phyloP scores from a whole-genome alignment of 2,797 vertebrate genomes.

The Jordanella pulchra region DNA sequence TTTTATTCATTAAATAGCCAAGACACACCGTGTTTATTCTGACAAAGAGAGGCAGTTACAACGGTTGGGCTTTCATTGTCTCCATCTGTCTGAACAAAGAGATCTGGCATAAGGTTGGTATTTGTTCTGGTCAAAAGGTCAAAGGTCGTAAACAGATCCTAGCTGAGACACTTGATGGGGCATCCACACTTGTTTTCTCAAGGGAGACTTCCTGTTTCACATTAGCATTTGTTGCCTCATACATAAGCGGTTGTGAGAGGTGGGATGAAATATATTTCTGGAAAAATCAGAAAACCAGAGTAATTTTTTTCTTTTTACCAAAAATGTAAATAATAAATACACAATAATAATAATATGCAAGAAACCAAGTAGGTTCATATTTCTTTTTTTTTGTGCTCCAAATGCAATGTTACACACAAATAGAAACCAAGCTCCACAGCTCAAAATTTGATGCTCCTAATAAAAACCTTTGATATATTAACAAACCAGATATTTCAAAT shows the following conservation, averaged over 20 bases:
- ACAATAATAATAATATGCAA: no score
- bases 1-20: slow-evolving; percentile 34
- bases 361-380: no score
- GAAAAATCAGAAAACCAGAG: background rate
- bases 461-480: background rate
- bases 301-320: no score
- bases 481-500: background rate
- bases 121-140: slow-evolving; percentile 63
- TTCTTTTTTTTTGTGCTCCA: no score
- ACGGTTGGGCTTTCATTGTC: slow-evolving; percentile 15
- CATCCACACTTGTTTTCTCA: slow-evolving; percentile 50
- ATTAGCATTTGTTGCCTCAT: slow-evolving; percentile 41
- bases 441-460: background rate
- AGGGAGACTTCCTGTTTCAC: slow-evolving; percentile 29
- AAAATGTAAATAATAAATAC: no score
- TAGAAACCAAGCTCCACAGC: no score
- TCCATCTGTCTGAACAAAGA: slow-evolving; percentile 58
- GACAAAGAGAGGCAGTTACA: slow-evolving; percentile 32
- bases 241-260: background rate
- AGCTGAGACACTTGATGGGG: background rate
- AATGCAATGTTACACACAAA: no score
- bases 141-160: slow-evolving; percentile 56
- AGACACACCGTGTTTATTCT: slow-evolving; percentile 7
- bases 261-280: background rate
- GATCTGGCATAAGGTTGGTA: slow-evolving; percentile 48